These are phyloP conservation scores for Pachyrhynchus sulphureomaculatus DNA, from an alignment of 1,140 invertebrate genomes.

Conservation along the genomic window DNA sequence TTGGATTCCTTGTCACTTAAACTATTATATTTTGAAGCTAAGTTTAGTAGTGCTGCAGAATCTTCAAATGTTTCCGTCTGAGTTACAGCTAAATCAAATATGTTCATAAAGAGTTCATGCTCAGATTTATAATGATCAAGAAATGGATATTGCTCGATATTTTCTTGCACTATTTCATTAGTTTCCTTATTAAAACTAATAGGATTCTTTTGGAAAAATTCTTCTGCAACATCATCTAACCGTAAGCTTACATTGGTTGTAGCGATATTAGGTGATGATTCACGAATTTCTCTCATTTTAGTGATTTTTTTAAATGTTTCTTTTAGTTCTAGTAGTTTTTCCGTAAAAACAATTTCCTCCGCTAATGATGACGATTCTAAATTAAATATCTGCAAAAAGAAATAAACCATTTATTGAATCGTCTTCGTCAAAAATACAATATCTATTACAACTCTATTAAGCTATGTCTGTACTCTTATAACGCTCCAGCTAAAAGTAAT, in stretches of 20 bases:
- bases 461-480: too few relatives aligned
- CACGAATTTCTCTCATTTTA: slow-evolving; percentile 47
- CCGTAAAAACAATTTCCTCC: slow-evolving; percentile 52
- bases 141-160: slow-evolving; percentile 13
- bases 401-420: not conserved
- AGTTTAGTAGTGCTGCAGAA: slow-evolving; percentile 29
- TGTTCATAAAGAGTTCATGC: slow-evolving; percentile 38
- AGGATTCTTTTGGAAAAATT: slow-evolving; percentile 49
- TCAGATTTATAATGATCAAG: slow-evolving; percentile 30
- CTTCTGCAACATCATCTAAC: slow-evolving; percentile 48
- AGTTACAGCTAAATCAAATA: slow-evolving; percentile 42
- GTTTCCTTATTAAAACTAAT: slow-evolving; percentile 29
- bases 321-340: slow-evolving; percentile 51
- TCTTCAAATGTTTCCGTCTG: slow-evolving; percentile 30
- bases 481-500: not conserved
- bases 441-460: too few relatives aligned
- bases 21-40: slow-evolving; percentile 33
- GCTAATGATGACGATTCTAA: slow-evolving; percentile 50
- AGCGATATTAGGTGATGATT: slow-evolving; percentile 44
- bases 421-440: not conserved
- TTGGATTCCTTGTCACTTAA: slow-evolving; percentile 18
- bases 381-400: slow-evolving; percentile 53
- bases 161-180: slow-evolving; percentile 26
- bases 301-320: slow-evolving; percentile 34
- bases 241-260: slow-evolving; percentile 26